These are phyloP conservation scores for Gortyna flavago DNA, from an alignment of 2,888 invertebrate species.

Conservation along the genomic window DNA sequence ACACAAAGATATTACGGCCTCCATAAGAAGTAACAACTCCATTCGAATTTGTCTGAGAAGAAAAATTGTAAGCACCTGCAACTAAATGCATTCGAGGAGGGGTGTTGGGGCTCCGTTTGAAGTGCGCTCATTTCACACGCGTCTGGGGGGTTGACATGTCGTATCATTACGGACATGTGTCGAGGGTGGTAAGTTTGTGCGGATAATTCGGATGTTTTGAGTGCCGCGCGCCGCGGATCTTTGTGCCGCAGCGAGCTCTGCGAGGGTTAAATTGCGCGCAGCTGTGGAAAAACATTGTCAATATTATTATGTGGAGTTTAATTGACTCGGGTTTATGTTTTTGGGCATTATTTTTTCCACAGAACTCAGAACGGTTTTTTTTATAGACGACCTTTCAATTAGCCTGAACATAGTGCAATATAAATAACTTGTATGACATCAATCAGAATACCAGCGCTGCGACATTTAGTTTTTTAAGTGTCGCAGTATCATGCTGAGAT, in stretches of 20 bases:
- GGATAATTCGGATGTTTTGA: slow-evolving; percentile 72
- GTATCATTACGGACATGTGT: slow-evolving; percentile 85
- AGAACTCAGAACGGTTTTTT: background rate
- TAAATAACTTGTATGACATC: background rate
- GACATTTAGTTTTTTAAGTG: too few species aligned
- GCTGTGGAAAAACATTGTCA: slow-evolving; percentile 54
- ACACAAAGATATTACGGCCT: slow-evolving; percentile 71
- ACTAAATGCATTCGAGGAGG: slow-evolving; percentile 84
- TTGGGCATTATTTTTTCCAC: slow-evolving; percentile 14
- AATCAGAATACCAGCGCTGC: too few species aligned
- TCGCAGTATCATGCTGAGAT: too few species aligned
- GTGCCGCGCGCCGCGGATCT: slow-evolving; percentile 58
- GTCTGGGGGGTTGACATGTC: slow-evolving; percentile 79
- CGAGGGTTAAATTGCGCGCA: slow-evolving; percentile 61
- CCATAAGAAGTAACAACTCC: slow-evolving; percentile 73
- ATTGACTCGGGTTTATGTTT: slow-evolving; percentile 38
- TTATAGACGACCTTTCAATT: background rate
- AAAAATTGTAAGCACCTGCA: slow-evolving; percentile 88
- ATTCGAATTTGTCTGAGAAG: slow-evolving; percentile 85
- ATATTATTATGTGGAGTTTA: slow-evolving; percentile 42
- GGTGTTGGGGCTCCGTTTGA: slow-evolving; percentile 76
- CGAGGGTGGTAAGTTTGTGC: slow-evolving; percentile 73
- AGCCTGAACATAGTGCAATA: background rate
- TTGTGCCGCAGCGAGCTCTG: slow-evolving; percentile 50
- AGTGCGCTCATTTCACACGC: slow-evolving; percentile 86